Base-by-base conservation (phyloP, 1,140 invertebrate species). In the Ruditapes philippinarum region DNA sequence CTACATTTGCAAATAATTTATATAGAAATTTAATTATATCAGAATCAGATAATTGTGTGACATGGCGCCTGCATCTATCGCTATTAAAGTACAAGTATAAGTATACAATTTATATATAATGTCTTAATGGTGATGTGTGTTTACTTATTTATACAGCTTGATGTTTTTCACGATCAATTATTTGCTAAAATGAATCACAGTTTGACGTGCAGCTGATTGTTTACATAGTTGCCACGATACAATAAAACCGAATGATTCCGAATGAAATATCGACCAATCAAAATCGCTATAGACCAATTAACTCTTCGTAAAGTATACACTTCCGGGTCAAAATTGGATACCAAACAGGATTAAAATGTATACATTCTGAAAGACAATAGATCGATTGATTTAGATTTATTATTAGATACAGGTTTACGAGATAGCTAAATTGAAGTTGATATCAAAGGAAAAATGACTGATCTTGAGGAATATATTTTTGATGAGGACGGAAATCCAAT, bases 401-500 rank as follows among this genome's bases (percentile, higher is more conserved):
- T 7, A 62, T 7, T 28, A 62, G 57, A 62, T 28, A 62, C 5
- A 19, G 22, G 3, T 19, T 28, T 62, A 9, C n/a, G 28, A 28
- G 5, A 3, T 22, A 5, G 51, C 4, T 19, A 54, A 9, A 28
- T 62, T 62, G 22, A 19, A 28, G 25, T 28, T 62, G 25, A 28
- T 28, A 62, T 22, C 3, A 4, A 11, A n/a, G 25, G 25, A 25
- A 78, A 28, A 57, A 89, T 89, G 79, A 79, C 42, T 9, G 78
- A 91, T 36, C 88, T 92, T 76, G 90, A 78, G 31, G 91, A 93
- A 65, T 93, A 90, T 79, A 91, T 91, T 31, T 93, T 90, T 86
- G 91, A 92, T 54, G 90, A 91, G 0, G 91, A 93, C 38, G 92
- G 92, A 31, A 92, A 91, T 65, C 92, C 92, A 5, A 73, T 90